Conservation (phyloP, 1,140 invertebrate species). For the Holotrichia oblita region DNA sequence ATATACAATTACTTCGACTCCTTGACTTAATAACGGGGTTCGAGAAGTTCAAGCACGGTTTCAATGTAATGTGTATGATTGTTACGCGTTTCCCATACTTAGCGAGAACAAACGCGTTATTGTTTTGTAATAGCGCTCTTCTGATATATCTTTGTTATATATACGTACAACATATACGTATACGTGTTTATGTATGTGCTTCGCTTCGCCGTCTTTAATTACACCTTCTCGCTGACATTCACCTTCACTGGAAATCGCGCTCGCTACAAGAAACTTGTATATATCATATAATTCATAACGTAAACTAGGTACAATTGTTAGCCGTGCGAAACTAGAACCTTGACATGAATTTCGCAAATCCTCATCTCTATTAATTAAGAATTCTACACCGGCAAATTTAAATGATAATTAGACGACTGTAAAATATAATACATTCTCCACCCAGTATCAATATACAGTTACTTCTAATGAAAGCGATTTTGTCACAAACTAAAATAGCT, state of each 20-base stretch:
- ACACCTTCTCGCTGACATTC: neutral
- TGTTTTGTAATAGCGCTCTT: slow-evolving; percentile 20
- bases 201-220: slow-evolving; percentile 27
- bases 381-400: neutral
- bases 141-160: neutral
- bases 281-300: neutral
- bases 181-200: neutral
- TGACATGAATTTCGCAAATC: slow-evolving; percentile 23
- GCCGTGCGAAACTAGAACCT: slow-evolving; percentile 17
- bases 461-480: too few species aligned
- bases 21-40: neutral
- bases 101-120: neutral
- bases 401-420: neutral
- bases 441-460: too few species aligned
- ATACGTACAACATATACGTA: neutral
- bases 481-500: too few species aligned
- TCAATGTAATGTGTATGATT: neutral
- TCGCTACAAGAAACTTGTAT: neutral
- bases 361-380: slow-evolving; percentile 19
- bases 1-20: neutral
- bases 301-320: neutral
- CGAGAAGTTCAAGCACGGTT: slow-evolving; percentile 19
- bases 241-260: neutral
- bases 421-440: neutral
- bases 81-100: neutral